These are phyloP conservation scores for Dryas iulia DNA, from an alignment of 1,140 invertebrate genomes.

Conservation along the genomic window DNA sequence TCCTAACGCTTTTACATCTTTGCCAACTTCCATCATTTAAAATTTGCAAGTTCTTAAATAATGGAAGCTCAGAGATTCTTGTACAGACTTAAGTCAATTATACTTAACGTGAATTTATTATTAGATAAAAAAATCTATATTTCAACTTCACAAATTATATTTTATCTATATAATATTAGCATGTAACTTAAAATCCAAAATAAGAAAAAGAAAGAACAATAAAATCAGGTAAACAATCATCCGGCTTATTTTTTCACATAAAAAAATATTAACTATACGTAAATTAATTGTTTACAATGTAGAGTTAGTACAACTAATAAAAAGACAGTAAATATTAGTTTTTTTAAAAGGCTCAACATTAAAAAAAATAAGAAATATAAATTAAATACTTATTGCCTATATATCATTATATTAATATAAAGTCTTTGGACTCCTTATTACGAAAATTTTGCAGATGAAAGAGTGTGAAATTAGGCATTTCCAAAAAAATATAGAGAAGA, in stretches of 20 bases:
- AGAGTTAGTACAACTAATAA: too few species aligned
- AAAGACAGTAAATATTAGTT: too few species aligned
- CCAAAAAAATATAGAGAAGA: too few species aligned
- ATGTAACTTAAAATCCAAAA: neutral
- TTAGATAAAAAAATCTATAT: neutral
- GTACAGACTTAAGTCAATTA: neutral
- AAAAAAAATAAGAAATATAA: too few species aligned
- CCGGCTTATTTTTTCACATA: conserved; percentile 1
- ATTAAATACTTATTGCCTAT: too few species aligned
- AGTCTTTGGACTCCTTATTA: too few species aligned
- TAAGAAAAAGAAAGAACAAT: neutral
- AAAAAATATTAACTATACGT: neutral
- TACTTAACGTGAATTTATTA: neutral
- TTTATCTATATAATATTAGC: neutral
- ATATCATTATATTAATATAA: too few species aligned
- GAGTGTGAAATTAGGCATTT: too few species aligned
- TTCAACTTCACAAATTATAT: neutral
- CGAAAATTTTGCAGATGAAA: too few species aligned
- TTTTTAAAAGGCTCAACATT: too few species aligned
- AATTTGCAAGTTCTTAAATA: neutral
- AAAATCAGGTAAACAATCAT: neutral
- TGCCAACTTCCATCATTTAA: neutral
- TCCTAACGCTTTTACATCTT: neutral
- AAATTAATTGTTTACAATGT: neutral
- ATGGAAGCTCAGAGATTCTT: neutral